Conservation (phyloP, 1,140 invertebrate species). For the Galleria mellonella region DNA sequence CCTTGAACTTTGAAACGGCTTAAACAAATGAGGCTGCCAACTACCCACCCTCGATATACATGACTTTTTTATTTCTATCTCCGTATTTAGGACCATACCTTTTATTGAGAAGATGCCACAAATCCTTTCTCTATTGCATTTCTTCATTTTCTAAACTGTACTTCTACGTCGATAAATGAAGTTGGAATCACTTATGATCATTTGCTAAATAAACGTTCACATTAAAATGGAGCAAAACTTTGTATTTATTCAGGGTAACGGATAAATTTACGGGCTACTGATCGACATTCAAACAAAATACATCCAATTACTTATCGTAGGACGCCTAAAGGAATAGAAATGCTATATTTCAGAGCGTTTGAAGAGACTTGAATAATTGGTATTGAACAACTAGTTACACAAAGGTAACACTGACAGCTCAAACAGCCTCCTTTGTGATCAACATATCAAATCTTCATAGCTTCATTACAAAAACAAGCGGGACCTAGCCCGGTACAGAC, state of each 20-base stretch:
- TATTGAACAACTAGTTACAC: slow-evolving; percentile 16
- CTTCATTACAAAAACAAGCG: slow-evolving; percentile 33
- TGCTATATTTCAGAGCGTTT: slow-evolving; percentile 21
- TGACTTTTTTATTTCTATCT: neutral
- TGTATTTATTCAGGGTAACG: slow-evolving; percentile 24
- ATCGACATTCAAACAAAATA: slow-evolving; percentile 33
- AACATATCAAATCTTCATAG: slow-evolving; percentile 28
- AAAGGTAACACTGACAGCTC: slow-evolving; percentile 3
- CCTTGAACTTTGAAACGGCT: slow-evolving; percentile 66
- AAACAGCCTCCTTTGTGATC: slow-evolving; percentile 13
- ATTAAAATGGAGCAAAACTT: slow-evolving; percentile 16
- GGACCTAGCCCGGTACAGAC: slow-evolving; percentile 36
- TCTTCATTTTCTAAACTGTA: no score
- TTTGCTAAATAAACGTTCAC: slow-evolving; percentile 1
- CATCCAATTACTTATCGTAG: slow-evolving; percentile 34
- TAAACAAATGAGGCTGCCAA: slow-evolving; percentile 56
- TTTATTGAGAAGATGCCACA: slow-evolving; percentile 11
- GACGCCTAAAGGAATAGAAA: slow-evolving; percentile 22
- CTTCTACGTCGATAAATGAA: no score
- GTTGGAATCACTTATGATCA: neutral
- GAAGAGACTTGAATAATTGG: slow-evolving; percentile 26
- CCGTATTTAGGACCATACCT: no score
- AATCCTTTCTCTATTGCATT: neutral
- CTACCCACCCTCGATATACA: neutral
- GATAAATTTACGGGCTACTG: slow-evolving; percentile 28